Evolutionary conservation across 2,888 invertebrate species (phyloP), one percentile per base, ranked within the genome.

Genomic region (Boloria euphrosyne): DNA sequence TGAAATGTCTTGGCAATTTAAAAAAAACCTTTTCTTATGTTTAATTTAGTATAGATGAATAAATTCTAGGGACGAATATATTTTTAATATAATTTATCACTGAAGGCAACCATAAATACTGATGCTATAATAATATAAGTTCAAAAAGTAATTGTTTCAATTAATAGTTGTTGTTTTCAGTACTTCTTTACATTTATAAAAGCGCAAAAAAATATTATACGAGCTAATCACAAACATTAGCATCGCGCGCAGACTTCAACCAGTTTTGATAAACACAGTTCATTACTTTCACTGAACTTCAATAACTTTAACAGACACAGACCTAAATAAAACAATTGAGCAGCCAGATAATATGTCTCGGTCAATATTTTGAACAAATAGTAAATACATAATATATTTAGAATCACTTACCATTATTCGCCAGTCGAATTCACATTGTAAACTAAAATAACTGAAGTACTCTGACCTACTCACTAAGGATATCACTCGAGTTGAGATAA

Each of bases 361-460:
- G 38, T 65, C 49, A 67, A 67, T 67, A 68, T 67, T 59, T 63
- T 64, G 63, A 67, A 50, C 18, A 57, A 49, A 54, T 52, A 31
- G 52, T 58, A 70, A 59, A 60, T 66, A 68, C 46, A 67, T 67
- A 65, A 69, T 63, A 62, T 60, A 51, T 54, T 18, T 61, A 61
- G 73, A 75, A 79, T 77, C 67, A 80, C 86, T 82, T 70, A 86
- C 85, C 83, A 83, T 83, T 59, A 76, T 73, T 78, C 78, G 76
- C 77, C 76, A 80, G 78, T 77, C 79, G 77, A 80, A 80, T 82
- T 85, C 81, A 82, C 84, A 86, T 85, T 76, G 76, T 85, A 77
- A 79, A 79, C 75, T 75, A 74, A 66, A 68, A 68, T 71, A 65
- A 67, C 61, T 50, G 27, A 66, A 62, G 38, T 60, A 50, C 44